Evolutionary conservation across 2,888 invertebrate genomes (phyloP).

Genomic region (Erpobdella octoculata): DNA sequence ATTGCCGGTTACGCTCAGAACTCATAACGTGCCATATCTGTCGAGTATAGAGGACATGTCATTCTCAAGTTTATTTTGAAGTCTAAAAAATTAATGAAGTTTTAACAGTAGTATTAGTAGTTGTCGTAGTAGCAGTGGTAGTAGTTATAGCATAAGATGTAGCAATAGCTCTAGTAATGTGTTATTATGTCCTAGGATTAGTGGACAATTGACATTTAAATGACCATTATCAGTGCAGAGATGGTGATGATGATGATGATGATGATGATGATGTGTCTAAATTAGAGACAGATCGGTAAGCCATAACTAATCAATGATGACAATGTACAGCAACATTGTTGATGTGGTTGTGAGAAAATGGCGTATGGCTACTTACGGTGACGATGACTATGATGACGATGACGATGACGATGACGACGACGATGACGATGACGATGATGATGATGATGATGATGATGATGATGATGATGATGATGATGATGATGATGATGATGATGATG

Average conservation of each 20-base stretch:
- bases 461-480: neutral
- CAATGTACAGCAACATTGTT: no score
- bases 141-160: neutral
- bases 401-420: constrained; percentile 11
- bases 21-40: no score
- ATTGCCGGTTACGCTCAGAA: no score
- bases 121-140: neutral
- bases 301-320: neutral
- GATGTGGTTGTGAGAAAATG: no score
- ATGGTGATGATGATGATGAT: neutral
- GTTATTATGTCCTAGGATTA: no score
- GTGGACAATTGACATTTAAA: no score
- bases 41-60: no score
- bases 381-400: constrained; percentile 15
- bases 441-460: constrained; percentile 15
- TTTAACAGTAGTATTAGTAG: neutral
- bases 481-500: constrained; percentile 9
- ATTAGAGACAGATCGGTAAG: neutral
- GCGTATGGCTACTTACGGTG: no score
- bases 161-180: neutral
- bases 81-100: no score
- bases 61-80: no score
- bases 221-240: no score
- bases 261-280: neutral
- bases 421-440: constrained; percentile 7